phyloP scores from a whole-genome alignment of 2,797 vertebrate genomes.

The Phalanger gymnotis region DNA sequence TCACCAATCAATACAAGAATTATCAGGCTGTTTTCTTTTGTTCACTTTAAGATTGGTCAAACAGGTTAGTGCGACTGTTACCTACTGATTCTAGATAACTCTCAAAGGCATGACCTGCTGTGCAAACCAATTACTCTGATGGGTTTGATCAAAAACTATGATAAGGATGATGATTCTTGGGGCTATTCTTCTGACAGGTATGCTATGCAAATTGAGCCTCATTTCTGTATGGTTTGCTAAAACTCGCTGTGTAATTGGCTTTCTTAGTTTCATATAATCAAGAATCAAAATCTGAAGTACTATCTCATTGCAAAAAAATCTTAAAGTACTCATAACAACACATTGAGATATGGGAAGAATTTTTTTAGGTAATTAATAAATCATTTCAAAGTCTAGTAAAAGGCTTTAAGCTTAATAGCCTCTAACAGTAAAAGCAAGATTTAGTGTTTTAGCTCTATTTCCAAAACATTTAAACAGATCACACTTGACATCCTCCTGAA shows the following conservation, averaged over 20 bases:
- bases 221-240: neutral
- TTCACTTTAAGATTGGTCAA: neutral
- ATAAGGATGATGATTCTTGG: neutral
- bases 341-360: neutral
- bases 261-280: conserved; percentile 23
- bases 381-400: neutral
- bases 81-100: neutral
- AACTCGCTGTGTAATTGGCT: neutral
- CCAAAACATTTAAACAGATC: conserved; percentile 36
- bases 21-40: neutral
- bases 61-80: neutral
- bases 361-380: conserved; percentile 1
- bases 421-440: neutral
- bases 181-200: neutral
- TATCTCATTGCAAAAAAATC: neutral
- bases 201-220: neutral
- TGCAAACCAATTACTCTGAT: neutral
- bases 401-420: neutral
- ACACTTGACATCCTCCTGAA: conserved; percentile 41
- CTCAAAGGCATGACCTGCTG: neutral
- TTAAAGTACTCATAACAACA: conserved; percentile 9
- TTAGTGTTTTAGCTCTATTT: conserved; percentile 26
- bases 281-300: conserved; percentile 45
- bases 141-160: neutral
- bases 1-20: neutral